A percentile compares a stretch with the other conserved stretches of the same genome.
Conservation (phyloP, 2,888 invertebrate genomes). For the Nymphalis c-album region DNA sequence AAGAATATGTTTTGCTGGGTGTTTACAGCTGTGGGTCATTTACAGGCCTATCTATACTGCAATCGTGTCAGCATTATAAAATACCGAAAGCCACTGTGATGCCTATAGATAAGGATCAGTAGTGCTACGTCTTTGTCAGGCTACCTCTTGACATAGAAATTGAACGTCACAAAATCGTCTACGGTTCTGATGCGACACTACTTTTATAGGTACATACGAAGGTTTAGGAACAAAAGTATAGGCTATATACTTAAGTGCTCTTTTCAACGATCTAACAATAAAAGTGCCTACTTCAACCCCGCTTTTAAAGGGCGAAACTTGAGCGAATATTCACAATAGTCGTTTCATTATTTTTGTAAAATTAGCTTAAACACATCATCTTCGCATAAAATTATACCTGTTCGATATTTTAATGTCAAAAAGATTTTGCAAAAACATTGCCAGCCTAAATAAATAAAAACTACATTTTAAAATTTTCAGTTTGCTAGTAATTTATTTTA, state of each 20-base stretch:
- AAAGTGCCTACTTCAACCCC: conserved; percentile 7
- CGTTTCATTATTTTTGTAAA: not conserved
- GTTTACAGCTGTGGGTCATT: not conserved
- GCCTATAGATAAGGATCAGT: not conserved
- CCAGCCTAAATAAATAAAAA: too few species aligned
- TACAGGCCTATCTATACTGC: not conserved
- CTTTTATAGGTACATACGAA: not conserved
- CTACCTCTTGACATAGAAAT: conserved; percentile 7
- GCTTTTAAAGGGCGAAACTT: not conserved
- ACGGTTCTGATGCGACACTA: not conserved
- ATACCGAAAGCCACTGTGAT: not conserved
- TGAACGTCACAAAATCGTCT: conserved; percentile 5
- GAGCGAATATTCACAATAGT: not conserved
- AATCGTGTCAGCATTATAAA: not conserved
- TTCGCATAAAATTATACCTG: too few species aligned
- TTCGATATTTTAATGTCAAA: too few species aligned
- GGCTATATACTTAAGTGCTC: conserved; percentile 15
- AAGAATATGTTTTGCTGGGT: too few species aligned
- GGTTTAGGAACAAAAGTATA: conserved; percentile 18
- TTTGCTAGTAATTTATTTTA: too few species aligned
- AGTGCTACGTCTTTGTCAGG: not conserved
- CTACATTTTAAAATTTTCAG: too few species aligned
- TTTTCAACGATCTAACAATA: conserved; percentile 20
- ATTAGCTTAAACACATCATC: too few species aligned
- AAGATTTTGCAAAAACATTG: too few species aligned